A percentile compares a stretch with the other conserved stretches of the same genome.
phyloP scores from a whole-genome alignment of 2,888 invertebrate genomes.

The Drosophila ezoana region DNA sequence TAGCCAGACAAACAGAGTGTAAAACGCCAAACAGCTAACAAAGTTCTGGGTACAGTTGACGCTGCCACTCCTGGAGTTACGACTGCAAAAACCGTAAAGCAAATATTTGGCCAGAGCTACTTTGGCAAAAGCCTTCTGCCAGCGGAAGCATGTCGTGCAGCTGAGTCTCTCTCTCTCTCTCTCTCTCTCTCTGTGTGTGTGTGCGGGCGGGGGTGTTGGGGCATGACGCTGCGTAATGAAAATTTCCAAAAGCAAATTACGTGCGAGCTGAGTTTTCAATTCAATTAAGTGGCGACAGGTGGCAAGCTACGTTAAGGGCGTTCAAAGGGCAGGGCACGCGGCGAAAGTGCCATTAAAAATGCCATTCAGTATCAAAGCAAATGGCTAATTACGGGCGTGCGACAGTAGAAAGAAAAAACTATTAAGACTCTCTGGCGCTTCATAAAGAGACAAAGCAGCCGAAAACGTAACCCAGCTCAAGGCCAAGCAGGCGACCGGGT shows the following conservation, averaged over 20 bases:
- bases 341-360: constrained; percentile 51
- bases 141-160: not conserved
- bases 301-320: constrained; percentile 9
- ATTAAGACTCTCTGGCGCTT: constrained; percentile 23
- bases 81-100: constrained; percentile 24
- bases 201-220: constrained; percentile 27
- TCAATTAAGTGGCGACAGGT: constrained; percentile 73
- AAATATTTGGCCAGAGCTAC: constrained; percentile 50
- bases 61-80: constrained; percentile 22
- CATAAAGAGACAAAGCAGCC: constrained; percentile 26
- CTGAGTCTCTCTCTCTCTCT: not conserved
- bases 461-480: constrained; percentile 29
- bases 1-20: constrained; percentile 7
- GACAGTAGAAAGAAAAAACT: constrained; percentile 14
- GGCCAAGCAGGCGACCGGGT: constrained; percentile 31
- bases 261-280: constrained; percentile 73
- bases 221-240: constrained; percentile 58
- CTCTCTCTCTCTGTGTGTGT: no score
- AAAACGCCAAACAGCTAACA: constrained; percentile 38
- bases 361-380: constrained; percentile 66
- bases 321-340: constrained; percentile 1
- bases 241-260: constrained; percentile 69
- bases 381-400: constrained; percentile 55
- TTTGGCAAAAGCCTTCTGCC: constrained; percentile 35
- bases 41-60: constrained; percentile 42